A percentile compares a stretch with the other conserved stretches of the same genome.
These are phyloP conservation scores for Typhlomys cinereus DNA, from an alignment of 2,113 vertebrate genomes.

Conservation along the genomic window DNA sequence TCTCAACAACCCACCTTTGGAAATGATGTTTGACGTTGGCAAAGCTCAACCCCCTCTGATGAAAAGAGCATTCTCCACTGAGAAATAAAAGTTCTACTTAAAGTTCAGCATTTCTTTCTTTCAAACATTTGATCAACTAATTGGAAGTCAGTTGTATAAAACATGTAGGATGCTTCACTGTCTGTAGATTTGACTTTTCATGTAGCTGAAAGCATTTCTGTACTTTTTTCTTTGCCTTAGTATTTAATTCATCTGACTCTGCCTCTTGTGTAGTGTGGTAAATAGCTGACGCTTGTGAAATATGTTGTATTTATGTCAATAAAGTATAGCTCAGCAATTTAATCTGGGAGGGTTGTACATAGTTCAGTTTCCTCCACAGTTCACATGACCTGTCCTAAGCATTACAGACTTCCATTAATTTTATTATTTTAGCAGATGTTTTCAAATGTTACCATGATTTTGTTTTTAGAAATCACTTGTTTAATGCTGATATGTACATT, in stretches of 20 bases:
- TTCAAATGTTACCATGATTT: conserved; percentile 8
- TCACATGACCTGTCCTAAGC: not conserved
- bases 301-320: conserved; percentile 62
- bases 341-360: conserved; percentile 48
- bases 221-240: conserved; percentile 44
- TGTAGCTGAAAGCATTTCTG: conserved; percentile 49
- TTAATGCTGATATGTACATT: not conserved
- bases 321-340: conserved; percentile 54
- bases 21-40: conserved; percentile 93
- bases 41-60: conserved; percentile 95
- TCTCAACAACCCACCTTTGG: conserved; percentile 93
- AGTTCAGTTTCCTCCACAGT: not conserved
- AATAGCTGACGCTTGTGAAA: conserved; percentile 41
- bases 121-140: conserved; percentile 37
- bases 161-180: conserved; percentile 22
- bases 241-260: conserved; percentile 55
- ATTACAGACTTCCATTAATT: not conserved
- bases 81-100: conserved; percentile 87
- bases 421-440: conserved; percentile 31
- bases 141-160: conserved; percentile 53
- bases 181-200: not conserved
- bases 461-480: not conserved
- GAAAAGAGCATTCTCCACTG: conserved; percentile 98
- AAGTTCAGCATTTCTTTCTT: conserved; percentile 29
- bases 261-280: conserved; percentile 30